Conservation (phyloP, 2,888 invertebrate species). For the Meteorus cinctellus region DNA sequence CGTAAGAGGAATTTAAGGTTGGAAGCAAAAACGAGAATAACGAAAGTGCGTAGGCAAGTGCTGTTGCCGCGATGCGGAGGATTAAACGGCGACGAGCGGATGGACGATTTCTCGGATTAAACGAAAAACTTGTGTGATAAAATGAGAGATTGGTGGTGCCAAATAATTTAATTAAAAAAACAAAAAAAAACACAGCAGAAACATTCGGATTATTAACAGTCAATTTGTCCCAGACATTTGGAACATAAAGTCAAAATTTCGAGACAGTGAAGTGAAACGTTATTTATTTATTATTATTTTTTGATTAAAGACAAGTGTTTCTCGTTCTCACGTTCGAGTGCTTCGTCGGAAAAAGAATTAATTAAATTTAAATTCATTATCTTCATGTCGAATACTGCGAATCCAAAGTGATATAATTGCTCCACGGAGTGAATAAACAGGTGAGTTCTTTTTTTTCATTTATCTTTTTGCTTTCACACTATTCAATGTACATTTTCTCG, state of each 20-base stretch:
- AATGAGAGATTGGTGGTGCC: slow-evolving; percentile 34
- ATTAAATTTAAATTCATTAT: slow-evolving; percentile 3
- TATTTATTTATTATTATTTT: slow-evolving; percentile 27
- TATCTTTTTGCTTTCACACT: not conserved
- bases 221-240: slow-evolving; percentile 18
- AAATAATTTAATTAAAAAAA: slow-evolving; percentile 21
- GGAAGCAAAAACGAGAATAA: slow-evolving; percentile 15
- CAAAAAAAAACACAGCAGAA: not conserved
- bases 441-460: slow-evolving; percentile 2
- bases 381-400: slow-evolving; percentile 3
- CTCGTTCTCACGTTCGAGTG: slow-evolving; percentile 11
- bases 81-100: slow-evolving; percentile 42
- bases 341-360: slow-evolving; percentile 3
- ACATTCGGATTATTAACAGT: slow-evolving; percentile 32
- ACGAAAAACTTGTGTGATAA: slow-evolving; percentile 37
- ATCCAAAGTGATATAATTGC: not conserved
- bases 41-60: slow-evolving; percentile 33
- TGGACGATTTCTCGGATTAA: slow-evolving; percentile 40
- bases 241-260: slow-evolving; percentile 4
- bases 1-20: slow-evolving; percentile 12
- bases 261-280: slow-evolving; percentile 30
- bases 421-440: not conserved
- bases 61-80: slow-evolving; percentile 43
- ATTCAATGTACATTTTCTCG: not conserved
- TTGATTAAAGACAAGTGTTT: slow-evolving; percentile 19